Base-by-base conservation (phyloP, 2,888 invertebrate species). In the Octodonta nipae region DNA sequence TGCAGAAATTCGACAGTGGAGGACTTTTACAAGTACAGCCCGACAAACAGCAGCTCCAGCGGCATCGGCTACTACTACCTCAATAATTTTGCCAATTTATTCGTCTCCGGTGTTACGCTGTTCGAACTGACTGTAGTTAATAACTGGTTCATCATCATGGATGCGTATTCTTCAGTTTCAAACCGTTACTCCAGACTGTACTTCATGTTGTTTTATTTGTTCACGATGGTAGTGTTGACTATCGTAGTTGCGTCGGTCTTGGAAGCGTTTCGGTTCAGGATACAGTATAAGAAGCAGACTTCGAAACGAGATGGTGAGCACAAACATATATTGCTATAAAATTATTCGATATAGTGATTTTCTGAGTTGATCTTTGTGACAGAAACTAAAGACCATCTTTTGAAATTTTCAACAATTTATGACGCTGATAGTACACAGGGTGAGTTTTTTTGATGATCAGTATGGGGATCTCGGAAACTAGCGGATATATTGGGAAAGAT, bases 131-230 rank as follows among this genome's bases (percentile, higher is more conserved):
- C 87, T 1, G 86, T 88, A 7, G 86, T 88, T 35, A 89, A 88
- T 60, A 88, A 88, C 62, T 89, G 89, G 89, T 87, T 88, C 51
- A 82, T 87, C 35, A 71, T 86, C 13, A 89, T 89, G 89, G 84
- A 87, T 55, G 87, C 80, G 2, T 83, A 78, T 54, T 79, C 80
- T 1, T 67, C 71, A 1, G 78, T 77, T 11, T 72, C 75, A 1
- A 70, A 38, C 8, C 70, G 77, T 50, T 80, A 78, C 61, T 79
- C 79, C 33, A 22, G 87, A 44, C 61, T 82, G n/a, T 89, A 81
- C 56, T 88, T 89, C 55, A 88, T 88, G 82, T 66, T 73, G 22
- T 89, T 88, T 64, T 88, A 87, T 60, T 64, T 89, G 30, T 78
- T 83, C 49, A 88, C 85, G 32, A 86, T 88, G 87, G 84, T 81